Evolutionary conservation across 2,113 vertebrate species (phyloP).

Genomic region (Morone saxatilis): DNA sequence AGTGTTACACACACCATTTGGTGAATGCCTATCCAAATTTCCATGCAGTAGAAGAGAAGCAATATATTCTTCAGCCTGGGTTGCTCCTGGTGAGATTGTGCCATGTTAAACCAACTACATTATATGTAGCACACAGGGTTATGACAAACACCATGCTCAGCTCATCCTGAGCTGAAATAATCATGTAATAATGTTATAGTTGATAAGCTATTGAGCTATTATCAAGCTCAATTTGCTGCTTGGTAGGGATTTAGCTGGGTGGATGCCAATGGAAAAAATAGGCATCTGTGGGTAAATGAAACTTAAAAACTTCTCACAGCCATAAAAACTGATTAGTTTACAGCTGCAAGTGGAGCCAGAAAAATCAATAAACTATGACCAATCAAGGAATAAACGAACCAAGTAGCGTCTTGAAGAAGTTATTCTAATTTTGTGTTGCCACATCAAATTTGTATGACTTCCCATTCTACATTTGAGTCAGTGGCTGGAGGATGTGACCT

Average conservation of each 20-base stretch:
- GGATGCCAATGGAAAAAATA: not conserved
- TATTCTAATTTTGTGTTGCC: not conserved
- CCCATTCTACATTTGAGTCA: slow-evolving; percentile 2
- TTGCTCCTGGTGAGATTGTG: not conserved
- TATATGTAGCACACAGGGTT: not conserved
- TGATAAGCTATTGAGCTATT: not conserved
- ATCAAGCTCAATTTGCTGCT: slow-evolving; percentile 6
- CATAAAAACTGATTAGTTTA: not conserved
- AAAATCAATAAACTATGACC: not conserved
- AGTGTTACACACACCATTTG: slow-evolving; percentile 24
- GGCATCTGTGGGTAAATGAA: slow-evolving; percentile 5
- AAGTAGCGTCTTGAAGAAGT: not conserved
- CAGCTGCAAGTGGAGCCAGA: not conserved
- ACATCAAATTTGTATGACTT: too few species aligned
- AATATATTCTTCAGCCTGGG: not conserved
- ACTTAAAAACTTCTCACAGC: not conserved
- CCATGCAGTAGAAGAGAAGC: not conserved
- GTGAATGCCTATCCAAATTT: slow-evolving; percentile 18
- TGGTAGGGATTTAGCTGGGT: slow-evolving; percentile 4
- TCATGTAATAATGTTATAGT: not conserved
- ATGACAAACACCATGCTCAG: not conserved
- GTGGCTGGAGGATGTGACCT: slow-evolving; percentile 34
- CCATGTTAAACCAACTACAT: not conserved
- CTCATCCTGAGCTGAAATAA: not conserved
- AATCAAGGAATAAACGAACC: not conserved